Evolutionary conservation across 2,888 invertebrate species (phyloP).

Genomic region (Melitaea athalia): DNA sequence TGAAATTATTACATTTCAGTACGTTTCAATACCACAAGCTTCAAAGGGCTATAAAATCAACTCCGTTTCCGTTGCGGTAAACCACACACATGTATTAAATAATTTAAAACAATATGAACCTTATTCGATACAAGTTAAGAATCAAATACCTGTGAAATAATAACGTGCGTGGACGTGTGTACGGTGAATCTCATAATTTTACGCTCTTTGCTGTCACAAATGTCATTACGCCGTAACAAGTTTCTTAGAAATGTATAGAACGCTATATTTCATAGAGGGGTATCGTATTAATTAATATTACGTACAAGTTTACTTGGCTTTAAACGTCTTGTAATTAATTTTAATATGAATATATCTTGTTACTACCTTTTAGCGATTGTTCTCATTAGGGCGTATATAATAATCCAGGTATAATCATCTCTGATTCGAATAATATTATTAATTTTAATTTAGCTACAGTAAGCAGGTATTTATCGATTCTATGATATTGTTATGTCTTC

Average conservation of each 20-base stretch:
- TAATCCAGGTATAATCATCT: too few relatives aligned
- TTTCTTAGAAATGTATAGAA: constrained; percentile 17
- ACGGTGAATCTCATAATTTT: constrained; percentile 28
- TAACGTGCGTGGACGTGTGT: constrained; percentile 17
- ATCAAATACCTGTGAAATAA: neutral
- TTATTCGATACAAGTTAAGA: neutral
- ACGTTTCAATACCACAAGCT: constrained; percentile 25
- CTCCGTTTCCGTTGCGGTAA: constrained; percentile 11
- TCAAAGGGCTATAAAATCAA: constrained; percentile 31
- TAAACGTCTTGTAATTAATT: too few relatives aligned
- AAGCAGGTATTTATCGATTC: too few relatives aligned
- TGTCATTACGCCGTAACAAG: constrained; percentile 31
- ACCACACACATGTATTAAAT: constrained; percentile 4
- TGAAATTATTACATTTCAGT: constrained; percentile 21
- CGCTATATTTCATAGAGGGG: constrained; percentile 15
- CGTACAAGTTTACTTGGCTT: neutral
- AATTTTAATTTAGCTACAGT: too few relatives aligned
- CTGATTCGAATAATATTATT: too few relatives aligned
- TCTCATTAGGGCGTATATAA: too few relatives aligned
- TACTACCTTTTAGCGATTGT: too few relatives aligned
- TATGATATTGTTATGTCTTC: too few relatives aligned
- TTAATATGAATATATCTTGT: too few relatives aligned
- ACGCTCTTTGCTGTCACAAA: constrained; percentile 32
- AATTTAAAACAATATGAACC: constrained; percentile 4
- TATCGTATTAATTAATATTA: constrained; percentile 9